A percentile compares a stretch with the other conserved stretches of the same genome.
Conservation (phyloP, 2,113 vertebrate species). For the Clinocottus analis region DNA sequence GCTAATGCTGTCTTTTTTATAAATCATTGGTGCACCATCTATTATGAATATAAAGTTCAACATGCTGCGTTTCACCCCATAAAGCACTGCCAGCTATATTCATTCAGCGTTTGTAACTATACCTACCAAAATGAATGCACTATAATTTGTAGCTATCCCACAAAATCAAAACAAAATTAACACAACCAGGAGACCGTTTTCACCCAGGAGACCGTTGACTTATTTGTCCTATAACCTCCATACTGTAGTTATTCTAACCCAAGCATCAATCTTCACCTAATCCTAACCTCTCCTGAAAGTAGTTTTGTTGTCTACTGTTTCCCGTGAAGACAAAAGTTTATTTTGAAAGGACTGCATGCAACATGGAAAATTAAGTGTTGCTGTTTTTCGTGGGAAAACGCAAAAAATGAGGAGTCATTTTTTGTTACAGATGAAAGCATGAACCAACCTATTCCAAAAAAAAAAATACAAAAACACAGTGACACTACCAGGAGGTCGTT, state of each 20-base stretch:
- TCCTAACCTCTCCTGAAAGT: background rate
- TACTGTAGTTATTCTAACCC: background rate
- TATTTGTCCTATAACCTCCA: background rate
- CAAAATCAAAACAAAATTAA: background rate
- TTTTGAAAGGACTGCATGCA: background rate
- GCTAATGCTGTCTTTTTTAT: slow-evolving; percentile 43
- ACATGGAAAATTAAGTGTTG: background rate
- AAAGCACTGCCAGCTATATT: background rate
- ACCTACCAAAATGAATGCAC: background rate
- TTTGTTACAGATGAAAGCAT: background rate
- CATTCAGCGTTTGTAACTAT: background rate
- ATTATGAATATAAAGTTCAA: slow-evolving; percentile 57
- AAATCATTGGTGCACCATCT: slow-evolving; percentile 46
- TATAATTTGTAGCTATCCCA: too few relatives aligned
- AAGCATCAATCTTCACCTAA: background rate
- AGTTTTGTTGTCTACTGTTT: background rate
- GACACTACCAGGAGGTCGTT: background rate
- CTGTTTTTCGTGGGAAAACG: background rate
- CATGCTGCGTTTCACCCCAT: slow-evolving; percentile 24
- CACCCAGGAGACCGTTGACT: background rate
- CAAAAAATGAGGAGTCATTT: background rate
- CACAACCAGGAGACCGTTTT: background rate
- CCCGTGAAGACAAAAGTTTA: background rate
- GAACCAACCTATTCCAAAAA: background rate
- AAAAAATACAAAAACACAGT: background rate